Base-by-base conservation (phyloP, 2,797 vertebrate species). In the Galaxias olidus region DNA sequence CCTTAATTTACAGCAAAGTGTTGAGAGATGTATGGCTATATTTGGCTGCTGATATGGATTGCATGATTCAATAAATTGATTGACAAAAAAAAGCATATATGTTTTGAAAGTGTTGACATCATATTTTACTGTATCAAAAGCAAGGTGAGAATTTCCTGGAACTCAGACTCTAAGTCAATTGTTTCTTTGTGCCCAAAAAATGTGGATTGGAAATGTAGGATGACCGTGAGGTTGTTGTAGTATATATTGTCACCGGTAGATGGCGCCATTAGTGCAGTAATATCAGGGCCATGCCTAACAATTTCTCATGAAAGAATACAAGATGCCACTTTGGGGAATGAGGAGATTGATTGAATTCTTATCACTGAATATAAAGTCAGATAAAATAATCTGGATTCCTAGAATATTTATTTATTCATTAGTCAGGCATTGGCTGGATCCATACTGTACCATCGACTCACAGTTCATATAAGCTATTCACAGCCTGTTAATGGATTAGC, bases 61-160 rank as follows among this genome's bases (percentile, higher is more conserved):
- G 89, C 88, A 87, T 91, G 87, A 88, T 88, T 89, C 79, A 91
- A 89, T 88, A 88, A 91, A 91, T 73, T 66, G 73, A 78, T 76
- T 76, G 68, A 75, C 58, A 68, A 77, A 78, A 62, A n/a, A 62
- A 0, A 8, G 9, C 4, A 44, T 54, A 30, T 3, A 30, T 6
- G 30, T 30, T 30, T 30, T 30, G 30, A 30, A 30, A 30, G 30
- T 30, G 2, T 30, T 30, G 30, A 30, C 30, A 30, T 30, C 30
- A 30, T 30, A 30, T 30, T 30, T 30, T 30, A 30, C 30, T 30
- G 30, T 30, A 30, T 30, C 30, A 30, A 30, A 30, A 6, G 30
- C 30, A 6, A 30, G 30, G 30, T 6, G 6, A 30, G 30, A 30
- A 30, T 6, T 30, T 2, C 30, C 30, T 3, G 30, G 30, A 30